These are phyloP conservation scores for Scomber colias DNA, from an alignment of 2,113 vertebrate species.

Conservation along the genomic window DNA sequence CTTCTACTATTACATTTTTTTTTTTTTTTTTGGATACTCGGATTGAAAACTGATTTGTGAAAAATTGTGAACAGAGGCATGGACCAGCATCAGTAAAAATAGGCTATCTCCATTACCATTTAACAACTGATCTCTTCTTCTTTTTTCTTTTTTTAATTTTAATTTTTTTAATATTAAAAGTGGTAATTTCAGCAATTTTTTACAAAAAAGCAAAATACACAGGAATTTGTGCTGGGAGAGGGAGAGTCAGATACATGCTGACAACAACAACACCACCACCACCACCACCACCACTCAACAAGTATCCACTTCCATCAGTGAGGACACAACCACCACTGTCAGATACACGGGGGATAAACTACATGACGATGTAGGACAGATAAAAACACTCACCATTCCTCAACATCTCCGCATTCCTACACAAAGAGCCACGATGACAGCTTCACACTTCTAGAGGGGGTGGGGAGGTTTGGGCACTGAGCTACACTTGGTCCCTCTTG, in stretches of 20 bases:
- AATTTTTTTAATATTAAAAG: background rate
- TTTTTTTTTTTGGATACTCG: background rate
- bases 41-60: no score
- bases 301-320: conserved; percentile 66
- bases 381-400: conserved; percentile 52
- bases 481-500: conserved; percentile 77
- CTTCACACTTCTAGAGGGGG: conserved; percentile 66
- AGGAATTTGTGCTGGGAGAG: conserved; percentile 32
- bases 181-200: conserved; percentile 11
- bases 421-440: conserved; percentile 70
- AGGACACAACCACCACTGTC: conserved; percentile 72
- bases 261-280: conserved; percentile 69
- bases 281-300: conserved; percentile 45
- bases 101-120: conserved; percentile 4
- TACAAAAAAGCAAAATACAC: background rate
- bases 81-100: conserved; percentile 58
- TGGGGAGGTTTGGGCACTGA: conserved; percentile 70
- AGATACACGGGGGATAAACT: conserved; percentile 57
- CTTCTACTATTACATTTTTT: background rate
- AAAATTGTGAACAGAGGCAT: conserved; percentile 14
- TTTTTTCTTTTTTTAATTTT: no score
- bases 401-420: conserved; percentile 61
- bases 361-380: conserved; percentile 76
- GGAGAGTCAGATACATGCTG: conserved; percentile 71
- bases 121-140: conserved; percentile 17